Conservation (phyloP, 2,797 vertebrate genomes). For the Philypnodon macrostomus region DNA sequence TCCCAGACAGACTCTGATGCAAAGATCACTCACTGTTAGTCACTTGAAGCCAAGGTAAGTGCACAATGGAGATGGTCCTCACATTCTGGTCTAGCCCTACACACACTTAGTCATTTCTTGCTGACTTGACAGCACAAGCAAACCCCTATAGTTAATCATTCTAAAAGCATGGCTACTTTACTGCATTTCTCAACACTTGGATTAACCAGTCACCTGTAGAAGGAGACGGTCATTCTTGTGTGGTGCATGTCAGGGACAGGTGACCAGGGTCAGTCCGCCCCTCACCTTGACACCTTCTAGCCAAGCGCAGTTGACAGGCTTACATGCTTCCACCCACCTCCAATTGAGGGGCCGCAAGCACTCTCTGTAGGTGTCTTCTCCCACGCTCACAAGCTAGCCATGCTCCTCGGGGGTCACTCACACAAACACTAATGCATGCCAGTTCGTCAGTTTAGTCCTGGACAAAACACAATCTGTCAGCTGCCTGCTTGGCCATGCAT, state of each 20-base stretch:
- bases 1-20: too few species aligned
- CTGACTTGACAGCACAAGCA: too few species aligned
- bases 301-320: conserved; percentile 68
- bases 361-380: conserved; percentile 37
- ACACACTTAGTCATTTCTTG: too few species aligned
- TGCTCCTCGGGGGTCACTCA: conserved; percentile 59
- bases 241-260: conserved; percentile 71
- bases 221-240: too few species aligned
- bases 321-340: conserved; percentile 68
- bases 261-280: conserved; percentile 69
- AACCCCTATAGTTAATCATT: too few species aligned
- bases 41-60: too few species aligned
- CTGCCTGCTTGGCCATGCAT: conserved; percentile 55
- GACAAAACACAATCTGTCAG: conserved; percentile 42
- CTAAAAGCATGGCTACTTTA: too few species aligned
- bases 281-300: conserved; percentile 71
- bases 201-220: too few species aligned
- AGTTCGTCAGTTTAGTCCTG: conserved; percentile 69
- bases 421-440: conserved; percentile 68
- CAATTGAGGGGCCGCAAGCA: conserved; percentile 43
- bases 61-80: too few species aligned
- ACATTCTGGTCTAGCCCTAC: too few species aligned
- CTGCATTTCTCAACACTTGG: too few species aligned
- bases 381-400: conserved; percentile 35
- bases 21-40: too few species aligned